Percentiles rank a stretch among this genome's conserved stretches.
Evolutionary conservation across 2,797 vertebrate genomes (phyloP).

Genomic region (Karalla daura): DNA sequence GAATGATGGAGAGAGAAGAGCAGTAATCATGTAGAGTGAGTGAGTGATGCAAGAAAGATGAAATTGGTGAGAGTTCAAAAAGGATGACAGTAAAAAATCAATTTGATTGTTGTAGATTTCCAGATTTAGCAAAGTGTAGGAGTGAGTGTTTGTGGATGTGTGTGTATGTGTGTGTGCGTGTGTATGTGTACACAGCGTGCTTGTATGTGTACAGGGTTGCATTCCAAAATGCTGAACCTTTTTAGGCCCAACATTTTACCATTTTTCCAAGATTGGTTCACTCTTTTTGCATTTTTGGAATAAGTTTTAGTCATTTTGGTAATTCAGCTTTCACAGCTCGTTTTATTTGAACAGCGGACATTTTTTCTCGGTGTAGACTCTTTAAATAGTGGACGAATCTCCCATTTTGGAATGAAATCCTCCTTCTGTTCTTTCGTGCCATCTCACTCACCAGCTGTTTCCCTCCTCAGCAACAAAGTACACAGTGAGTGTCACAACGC

Average conservation of each 20-base stretch:
- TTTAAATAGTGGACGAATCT: conserved; percentile 15
- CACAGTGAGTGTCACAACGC: conserved; percentile 86
- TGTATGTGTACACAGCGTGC: conserved; percentile 21
- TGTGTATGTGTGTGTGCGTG: conserved; percentile 5
- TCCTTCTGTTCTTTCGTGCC: conserved; percentile 73
- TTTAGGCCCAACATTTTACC: background rate
- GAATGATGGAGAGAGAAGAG: conserved; percentile 5
- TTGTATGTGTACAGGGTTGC: conserved; percentile 59
- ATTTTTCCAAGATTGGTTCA: background rate
- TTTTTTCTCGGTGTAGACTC: conserved; percentile 2
- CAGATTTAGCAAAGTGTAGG: conserved; percentile 17
- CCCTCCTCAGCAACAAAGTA: conserved; percentile 89
- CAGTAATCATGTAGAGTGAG: background rate
- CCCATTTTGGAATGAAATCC: conserved; percentile 77
- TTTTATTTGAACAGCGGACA: background rate
- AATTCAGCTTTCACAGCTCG: background rate
- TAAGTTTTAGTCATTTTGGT: background rate
- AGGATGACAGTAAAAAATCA: conserved; percentile 18
- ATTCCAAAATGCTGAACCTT: conserved; percentile 71
- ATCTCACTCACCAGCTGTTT: conserved; percentile 86
- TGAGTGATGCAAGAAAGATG: conserved; percentile 48
- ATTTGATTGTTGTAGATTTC: conserved; percentile 15
- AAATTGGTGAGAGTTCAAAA: conserved; percentile 31
- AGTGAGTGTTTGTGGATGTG: conserved; percentile 7
- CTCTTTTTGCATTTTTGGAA: conserved; percentile 11